These are phyloP conservation scores for Phacellophora camtschatica DNA, from an alignment of 30 jellyfish, hydroid and myxozoan species.

Conservation along the genomic window DNA sequence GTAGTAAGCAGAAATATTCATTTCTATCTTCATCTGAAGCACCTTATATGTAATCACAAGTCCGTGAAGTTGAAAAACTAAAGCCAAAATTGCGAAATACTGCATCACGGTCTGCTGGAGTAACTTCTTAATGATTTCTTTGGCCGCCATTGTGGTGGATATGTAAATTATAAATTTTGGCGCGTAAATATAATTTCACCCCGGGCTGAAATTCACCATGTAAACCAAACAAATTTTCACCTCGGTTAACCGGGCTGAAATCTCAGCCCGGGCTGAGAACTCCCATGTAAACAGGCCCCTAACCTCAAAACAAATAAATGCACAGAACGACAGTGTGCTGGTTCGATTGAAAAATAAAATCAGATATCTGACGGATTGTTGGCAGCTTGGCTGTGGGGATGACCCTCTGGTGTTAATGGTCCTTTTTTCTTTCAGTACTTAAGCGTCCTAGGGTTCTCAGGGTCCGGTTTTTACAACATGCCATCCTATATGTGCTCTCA, in stretches of 20 bases:
- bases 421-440: no score
- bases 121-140: neutral
- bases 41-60: conserved; percentile 5
- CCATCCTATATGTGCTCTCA: no score
- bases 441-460: no score
- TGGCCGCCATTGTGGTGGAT: neutral
- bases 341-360: no score
- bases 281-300: conserved; percentile 29
- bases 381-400: no score
- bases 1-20: neutral
- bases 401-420: no score
- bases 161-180: neutral
- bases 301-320: no score
- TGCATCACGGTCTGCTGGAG: neutral
- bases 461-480: no score
- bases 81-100: neutral
- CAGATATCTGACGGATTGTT: no score
- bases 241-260: conserved; percentile 23
- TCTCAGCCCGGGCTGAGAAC: no score
- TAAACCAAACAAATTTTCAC: neutral
- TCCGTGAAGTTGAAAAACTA: conserved; percentile 12
- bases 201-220: conserved; percentile 8
- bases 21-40: neutral
- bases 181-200: conserved; percentile 2
- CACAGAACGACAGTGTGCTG: no score